A percentile compares a stretch with the other conserved stretches of the same genome.
These are phyloP conservation scores for Halichondria panicea DNA, from an alignment of 37 sponge, comb jelly and placozoan species.

Conservation along the genomic window DNA sequence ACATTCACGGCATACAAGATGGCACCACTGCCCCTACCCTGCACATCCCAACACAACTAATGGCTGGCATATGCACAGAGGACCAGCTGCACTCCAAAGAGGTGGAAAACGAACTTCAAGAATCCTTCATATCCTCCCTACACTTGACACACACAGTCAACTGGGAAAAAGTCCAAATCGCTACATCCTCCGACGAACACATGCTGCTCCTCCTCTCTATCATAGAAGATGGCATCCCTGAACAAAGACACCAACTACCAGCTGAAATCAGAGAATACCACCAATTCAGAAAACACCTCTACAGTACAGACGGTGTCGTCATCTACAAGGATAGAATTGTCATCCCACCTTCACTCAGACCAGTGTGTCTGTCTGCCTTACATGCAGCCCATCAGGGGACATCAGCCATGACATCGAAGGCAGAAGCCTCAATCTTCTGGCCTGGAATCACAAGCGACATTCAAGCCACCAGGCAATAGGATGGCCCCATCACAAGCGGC, in stretches of 20 bases:
- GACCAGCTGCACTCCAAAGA: slow-evolving; percentile 1
- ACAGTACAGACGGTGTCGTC: slow-evolving; percentile 40
- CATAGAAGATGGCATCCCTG: slow-evolving; percentile 49
- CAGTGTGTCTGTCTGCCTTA: slow-evolving; percentile 10
- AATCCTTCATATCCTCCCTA: slow-evolving; percentile 12
- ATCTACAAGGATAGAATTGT: slow-evolving; percentile 40
- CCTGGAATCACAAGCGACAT: slow-evolving; percentile 41
- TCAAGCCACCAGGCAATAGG: slow-evolving; percentile 37
- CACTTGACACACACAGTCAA: slow-evolving; percentile 21
- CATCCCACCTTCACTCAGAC: slow-evolving; percentile 39
- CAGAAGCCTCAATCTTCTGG: slow-evolving; percentile 34
- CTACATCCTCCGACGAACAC: slow-evolving; percentile 11
- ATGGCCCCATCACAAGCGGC: slow-evolving; percentile 42
- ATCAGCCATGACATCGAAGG: slow-evolving; percentile 39
- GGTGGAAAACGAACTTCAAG: slow-evolving; percentile 10
- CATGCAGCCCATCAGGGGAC: slow-evolving; percentile 35
- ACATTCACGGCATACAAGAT: slow-evolving; percentile 7
- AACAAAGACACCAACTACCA: slow-evolving; percentile 23
- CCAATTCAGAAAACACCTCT: slow-evolving; percentile 37
- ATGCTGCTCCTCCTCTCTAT: slow-evolving; percentile 20
- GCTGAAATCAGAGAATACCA: slow-evolving; percentile 22
- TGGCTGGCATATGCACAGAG: slow-evolving; percentile 14
- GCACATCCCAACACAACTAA: slow-evolving; percentile 11
- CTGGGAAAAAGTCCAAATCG: slow-evolving; percentile 26
- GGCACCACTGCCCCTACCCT: neutral